Evolutionary conservation across 2,113 vertebrate genomes (phyloP).

Genomic region (Gavialis gangeticus): DNA sequence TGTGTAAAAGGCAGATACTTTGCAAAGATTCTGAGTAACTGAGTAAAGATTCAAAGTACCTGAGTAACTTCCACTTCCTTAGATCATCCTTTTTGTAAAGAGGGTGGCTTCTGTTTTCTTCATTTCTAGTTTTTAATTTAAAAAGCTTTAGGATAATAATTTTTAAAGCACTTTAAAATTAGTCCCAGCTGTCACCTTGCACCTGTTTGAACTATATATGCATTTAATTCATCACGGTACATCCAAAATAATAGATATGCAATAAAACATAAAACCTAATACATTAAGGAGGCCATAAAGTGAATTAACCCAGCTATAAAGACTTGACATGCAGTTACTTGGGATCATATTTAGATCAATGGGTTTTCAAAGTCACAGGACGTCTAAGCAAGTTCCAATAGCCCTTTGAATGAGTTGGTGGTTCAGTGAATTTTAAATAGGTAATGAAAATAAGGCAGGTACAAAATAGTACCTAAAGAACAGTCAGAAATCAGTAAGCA

Average conservation of each 20-base stretch:
- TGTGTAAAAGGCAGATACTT: too few species aligned
- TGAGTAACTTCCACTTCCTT: not conserved
- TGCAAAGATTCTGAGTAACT: too few species aligned
- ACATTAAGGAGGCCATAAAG: conserved; percentile 59
- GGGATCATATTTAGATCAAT: conserved; percentile 38
- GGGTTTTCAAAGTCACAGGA: conserved; percentile 72
- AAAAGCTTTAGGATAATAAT: not conserved
- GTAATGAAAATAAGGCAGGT: conserved; percentile 66
- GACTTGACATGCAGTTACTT: conserved; percentile 36
- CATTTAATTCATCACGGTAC: conserved; percentile 57
- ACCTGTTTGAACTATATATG: conserved; percentile 41
- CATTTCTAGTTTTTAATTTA: not conserved
- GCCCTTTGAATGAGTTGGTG: conserved; percentile 40
- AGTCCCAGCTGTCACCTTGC: conserved; percentile 40
- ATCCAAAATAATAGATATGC: conserved; percentile 59
- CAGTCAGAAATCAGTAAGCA: conserved; percentile 11
- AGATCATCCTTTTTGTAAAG: not conserved
- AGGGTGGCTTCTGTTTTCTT: not conserved
- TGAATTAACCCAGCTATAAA: conserved; percentile 67
- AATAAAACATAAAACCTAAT: conserved; percentile 66
- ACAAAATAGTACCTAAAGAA: conserved; percentile 46
- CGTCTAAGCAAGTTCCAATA: not conserved
- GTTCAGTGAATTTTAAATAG: conserved; percentile 68
- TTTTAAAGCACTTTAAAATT: conserved; percentile 38
- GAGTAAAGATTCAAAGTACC: too few species aligned